These are phyloP conservation scores for Ochropleura plecta DNA, from an alignment of 2,888 invertebrate species.

Conservation along the genomic window DNA sequence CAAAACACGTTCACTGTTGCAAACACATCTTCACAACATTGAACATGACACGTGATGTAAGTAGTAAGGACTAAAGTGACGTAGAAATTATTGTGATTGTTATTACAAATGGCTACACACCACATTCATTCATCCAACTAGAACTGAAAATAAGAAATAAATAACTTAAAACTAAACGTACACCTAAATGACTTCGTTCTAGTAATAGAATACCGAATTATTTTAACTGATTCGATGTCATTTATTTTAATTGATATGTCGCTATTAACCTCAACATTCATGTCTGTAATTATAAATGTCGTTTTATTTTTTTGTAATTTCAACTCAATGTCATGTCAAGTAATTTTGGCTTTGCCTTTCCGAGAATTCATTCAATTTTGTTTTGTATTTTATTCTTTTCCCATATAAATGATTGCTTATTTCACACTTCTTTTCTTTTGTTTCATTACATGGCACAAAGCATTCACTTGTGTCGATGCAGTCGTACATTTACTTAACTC, in stretches of 20 bases:
- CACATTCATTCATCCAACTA: constrained; percentile 68
- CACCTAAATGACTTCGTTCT: constrained; percentile 85
- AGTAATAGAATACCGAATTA: constrained; percentile 70
- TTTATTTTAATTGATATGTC: constrained; percentile 66
- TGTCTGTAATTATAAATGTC: constrained; percentile 10
- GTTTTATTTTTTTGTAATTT: constrained; percentile 4
- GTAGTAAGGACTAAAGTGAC: constrained; percentile 66
- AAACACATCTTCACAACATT: constrained; percentile 87
- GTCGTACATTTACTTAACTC: constrained; percentile 46
- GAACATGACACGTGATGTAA: constrained; percentile 74
- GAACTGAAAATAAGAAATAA: constrained; percentile 79
- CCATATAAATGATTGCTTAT: constrained; percentile 1
- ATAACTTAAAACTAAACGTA: constrained; percentile 83
- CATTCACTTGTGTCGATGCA: constrained; percentile 85
- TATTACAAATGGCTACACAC: constrained; percentile 66
- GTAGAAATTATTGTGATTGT: constrained; percentile 70
- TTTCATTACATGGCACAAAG: constrained; percentile 85
- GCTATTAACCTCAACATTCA: constrained; percentile 42
- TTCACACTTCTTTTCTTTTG: constrained; percentile 41
- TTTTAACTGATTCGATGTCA: constrained; percentile 65
- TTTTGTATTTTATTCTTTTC: constrained; percentile 4
- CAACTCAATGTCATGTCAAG: constrained; percentile 39
- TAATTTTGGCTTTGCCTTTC: constrained; percentile 14
- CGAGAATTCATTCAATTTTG: neutral
- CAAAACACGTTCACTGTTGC: constrained; percentile 83